Evolutionary conservation across 23 tunicate species (phyloP).

Genomic region (Aplidium turbinatum): DNA sequence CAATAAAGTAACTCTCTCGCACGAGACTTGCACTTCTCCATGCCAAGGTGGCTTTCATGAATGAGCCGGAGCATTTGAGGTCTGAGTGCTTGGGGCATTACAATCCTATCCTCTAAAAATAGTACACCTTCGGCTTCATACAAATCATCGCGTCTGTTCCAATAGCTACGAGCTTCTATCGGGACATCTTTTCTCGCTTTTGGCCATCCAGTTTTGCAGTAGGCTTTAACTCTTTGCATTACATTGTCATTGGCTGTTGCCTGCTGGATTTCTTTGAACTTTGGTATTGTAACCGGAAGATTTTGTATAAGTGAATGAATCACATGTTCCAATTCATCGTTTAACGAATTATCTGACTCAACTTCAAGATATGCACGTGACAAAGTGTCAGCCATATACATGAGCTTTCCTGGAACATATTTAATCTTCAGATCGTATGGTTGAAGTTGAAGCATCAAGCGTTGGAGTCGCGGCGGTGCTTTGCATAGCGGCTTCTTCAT

Average conservation of each 20-base stretch:
- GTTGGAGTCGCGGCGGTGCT: slow-evolving; percentile 48
- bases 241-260: slow-evolving; percentile 26
- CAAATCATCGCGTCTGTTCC: slow-evolving; percentile 37
- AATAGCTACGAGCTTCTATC: slow-evolving; percentile 22
- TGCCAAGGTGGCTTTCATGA: slow-evolving; percentile 55
- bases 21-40: slow-evolving; percentile 47
- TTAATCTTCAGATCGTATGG: slow-evolving; percentile 33
- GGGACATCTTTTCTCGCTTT: slow-evolving; percentile 7
- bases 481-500: slow-evolving; percentile 31
- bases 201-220: slow-evolving; percentile 46
- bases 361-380: slow-evolving; percentile 35
- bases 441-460: slow-evolving; percentile 45
- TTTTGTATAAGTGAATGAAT: slow-evolving; percentile 16
- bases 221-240: slow-evolving; percentile 18
- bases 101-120: slow-evolving; percentile 35
- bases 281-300: slow-evolving; percentile 15
- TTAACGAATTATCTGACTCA: neutral
- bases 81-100: neutral
- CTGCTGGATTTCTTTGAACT: slow-evolving; percentile 10
- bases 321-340: slow-evolving; percentile 31
- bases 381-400: slow-evolving; percentile 52
- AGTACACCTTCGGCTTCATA: slow-evolving; percentile 34
- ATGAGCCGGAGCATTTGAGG: slow-evolving; percentile 28
- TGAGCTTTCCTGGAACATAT: slow-evolving; percentile 26
- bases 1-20: slow-evolving; percentile 42